Evolutionary conservation across 2,113 vertebrate species (phyloP).

Genomic region (Indicator maculatus): DNA sequence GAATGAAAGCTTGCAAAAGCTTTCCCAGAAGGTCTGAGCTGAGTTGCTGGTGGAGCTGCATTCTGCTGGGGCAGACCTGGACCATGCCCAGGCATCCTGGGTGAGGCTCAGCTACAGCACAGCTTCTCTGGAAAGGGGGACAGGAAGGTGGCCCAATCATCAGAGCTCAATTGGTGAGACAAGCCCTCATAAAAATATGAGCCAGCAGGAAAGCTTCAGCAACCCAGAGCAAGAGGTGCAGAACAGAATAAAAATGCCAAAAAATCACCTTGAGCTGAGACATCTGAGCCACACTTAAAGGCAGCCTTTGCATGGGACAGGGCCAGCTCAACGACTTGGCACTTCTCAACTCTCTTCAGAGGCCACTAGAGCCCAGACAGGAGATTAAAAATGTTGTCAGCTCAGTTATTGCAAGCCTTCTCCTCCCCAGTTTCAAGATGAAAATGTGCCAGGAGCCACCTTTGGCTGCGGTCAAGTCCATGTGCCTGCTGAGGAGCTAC

Average conservation of each 20-base stretch:
- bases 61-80: rapidly evolving
- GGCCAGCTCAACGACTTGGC: background rate
- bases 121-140: background rate
- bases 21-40: background rate
- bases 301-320: background rate
- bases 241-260: background rate
- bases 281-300: background rate
- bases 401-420: background rate
- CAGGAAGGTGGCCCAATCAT: background rate
- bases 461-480: background rate
- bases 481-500: background rate
- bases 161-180: background rate
- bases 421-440: background rate
- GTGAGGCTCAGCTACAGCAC: background rate
- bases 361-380: background rate
- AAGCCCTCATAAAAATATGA: background rate
- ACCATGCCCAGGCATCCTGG: rapidly evolving
- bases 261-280: background rate
- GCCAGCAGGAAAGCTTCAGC: background rate
- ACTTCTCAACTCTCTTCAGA: background rate
- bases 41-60: background rate
- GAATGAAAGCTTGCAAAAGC: background rate
- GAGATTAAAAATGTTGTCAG: background rate
- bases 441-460: background rate
- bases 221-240: background rate